Evolutionary conservation across 64 coral and sea anemone genomes (phyloP).

Genomic region (Stichodactyla helianthus): DNA sequence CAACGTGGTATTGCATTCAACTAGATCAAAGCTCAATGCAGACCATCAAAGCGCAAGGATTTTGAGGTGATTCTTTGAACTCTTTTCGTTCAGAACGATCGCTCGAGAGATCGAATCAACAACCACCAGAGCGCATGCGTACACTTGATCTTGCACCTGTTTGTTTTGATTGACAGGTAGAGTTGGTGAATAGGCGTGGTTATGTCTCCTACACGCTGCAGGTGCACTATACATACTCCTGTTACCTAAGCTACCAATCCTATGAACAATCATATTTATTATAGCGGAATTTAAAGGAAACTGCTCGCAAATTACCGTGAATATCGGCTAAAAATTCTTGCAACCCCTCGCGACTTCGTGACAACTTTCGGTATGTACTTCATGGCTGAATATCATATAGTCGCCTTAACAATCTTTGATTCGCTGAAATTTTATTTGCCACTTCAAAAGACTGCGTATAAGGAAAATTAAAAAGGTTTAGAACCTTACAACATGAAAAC

Average conservation of each 20-base stretch:
- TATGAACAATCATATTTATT: too few species aligned
- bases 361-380: too few species aligned
- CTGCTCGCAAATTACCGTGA: neutral
- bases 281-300: neutral
- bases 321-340: too few species aligned
- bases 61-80: neutral
- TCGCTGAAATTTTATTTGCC: too few species aligned
- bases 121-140: slow-evolving; percentile 10
- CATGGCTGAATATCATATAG: too few species aligned
- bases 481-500: too few species aligned
- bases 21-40: neutral
- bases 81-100: neutral
- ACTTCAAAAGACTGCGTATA: too few species aligned
- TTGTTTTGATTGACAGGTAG: slow-evolving; percentile 23
- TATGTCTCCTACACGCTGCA: neutral
- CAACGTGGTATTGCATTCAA: neutral
- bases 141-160: slow-evolving; percentile 13
- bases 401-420: too few species aligned
- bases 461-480: too few species aligned
- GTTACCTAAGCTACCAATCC: neutral
- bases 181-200: neutral
- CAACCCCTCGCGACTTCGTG: too few species aligned
- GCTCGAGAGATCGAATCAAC: slow-evolving; percentile 15
- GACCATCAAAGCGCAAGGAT: neutral
- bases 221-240: neutral